Evolutionary conservation across 2,888 invertebrate species (phyloP), one percentile per base, ranked within the genome.

Genomic region (Tiliacea citrago): DNA sequence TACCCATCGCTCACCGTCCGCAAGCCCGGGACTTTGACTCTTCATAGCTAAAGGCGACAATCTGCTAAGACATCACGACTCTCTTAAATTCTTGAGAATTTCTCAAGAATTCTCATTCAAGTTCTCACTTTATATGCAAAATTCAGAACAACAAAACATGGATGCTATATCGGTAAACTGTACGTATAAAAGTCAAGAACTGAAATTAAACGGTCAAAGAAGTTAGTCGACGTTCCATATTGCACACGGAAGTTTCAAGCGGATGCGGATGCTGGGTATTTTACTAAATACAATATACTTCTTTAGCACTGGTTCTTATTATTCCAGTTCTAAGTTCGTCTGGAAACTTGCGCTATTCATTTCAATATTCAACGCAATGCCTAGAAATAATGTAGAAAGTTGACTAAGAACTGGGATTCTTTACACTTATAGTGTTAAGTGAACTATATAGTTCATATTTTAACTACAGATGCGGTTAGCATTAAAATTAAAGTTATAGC

Each of bases 321-420:
- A 95, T 94, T 93, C 91, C 87, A 94, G 91, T 92, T 90, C 89
- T 89, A 86, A 93, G 91, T 93, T 93, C 81, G 88, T 91, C 90
- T 90, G 79, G 81, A 82, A 94, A 95, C 91, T 95, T 94, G 79
- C 84, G 88, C 92, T 88, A 92, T 95, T 93, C 89, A 90, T 94
- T 95, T 93, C 94, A 94, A 94, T 95, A 93, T 94, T 93, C 92
- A 90, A 89, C 86, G 83, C 88, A 85, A 91, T 88, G 90, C 89
- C 91, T 90, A 90, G 90, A 87, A 90, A 87, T 91, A 92, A 93
- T 92, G 90, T 89, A 83, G 77, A 73, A 92, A 94, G 90, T 92
- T 92, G 60, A 87, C 79, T 89, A 89, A 86, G 88, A 72, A 79
- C 86, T 86, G 83, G 83, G 83, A 88, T 91, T 90, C 89, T 90